These are phyloP conservation scores for Crotalus viridis DNA, from an alignment of 2,113 vertebrate genomes.

Conservation along the genomic window DNA sequence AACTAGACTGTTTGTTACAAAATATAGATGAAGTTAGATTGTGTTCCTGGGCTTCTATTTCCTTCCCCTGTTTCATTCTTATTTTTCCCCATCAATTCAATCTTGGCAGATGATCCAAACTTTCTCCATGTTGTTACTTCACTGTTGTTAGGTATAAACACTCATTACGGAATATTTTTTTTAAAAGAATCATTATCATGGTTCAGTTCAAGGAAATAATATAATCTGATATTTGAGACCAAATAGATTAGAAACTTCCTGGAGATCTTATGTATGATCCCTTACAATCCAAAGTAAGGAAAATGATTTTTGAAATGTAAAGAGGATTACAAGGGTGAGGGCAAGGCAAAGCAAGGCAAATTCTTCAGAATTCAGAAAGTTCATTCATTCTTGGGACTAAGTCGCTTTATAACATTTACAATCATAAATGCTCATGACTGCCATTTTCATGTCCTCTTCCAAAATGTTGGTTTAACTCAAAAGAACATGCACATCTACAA, in stretches of 20 bases:
- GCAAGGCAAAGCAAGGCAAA: no score
- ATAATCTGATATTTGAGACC: no score
- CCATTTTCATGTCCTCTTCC: no score
- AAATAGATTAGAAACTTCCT: neutral
- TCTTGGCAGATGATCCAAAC: neutral
- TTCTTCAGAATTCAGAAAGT: no score
- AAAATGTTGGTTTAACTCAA: no score
- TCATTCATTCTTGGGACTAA: no score
- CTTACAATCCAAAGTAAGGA: neutral
- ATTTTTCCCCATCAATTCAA: neutral
- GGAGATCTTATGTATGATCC: neutral
- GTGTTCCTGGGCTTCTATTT: neutral
- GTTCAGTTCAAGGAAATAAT: no score
- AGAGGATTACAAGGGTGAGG: neutral
- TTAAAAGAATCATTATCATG: no score
- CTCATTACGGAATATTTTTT: no score
- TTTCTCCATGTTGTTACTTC: neutral
- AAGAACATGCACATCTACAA: no score
- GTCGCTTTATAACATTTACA: no score
- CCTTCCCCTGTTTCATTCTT: neutral
- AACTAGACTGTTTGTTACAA: neutral
- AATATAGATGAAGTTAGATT: neutral
- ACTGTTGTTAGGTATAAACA: neutral
- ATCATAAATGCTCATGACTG: no score
- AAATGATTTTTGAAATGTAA: neutral